phyloP scores from a whole-genome alignment of 2,113 vertebrate species.

The Xenus cinereus region DNA sequence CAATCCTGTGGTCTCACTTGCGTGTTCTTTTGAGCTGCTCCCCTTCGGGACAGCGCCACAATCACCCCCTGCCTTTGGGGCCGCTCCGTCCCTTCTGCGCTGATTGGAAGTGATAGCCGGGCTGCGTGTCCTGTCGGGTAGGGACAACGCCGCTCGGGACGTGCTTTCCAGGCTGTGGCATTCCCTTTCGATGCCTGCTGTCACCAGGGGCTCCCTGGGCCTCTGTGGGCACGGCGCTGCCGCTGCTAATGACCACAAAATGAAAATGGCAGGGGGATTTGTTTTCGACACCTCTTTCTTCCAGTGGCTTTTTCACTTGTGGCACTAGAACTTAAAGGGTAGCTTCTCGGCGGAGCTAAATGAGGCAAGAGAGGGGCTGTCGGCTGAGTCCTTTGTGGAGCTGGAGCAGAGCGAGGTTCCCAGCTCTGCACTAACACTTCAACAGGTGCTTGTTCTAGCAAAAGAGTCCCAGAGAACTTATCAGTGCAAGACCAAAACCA shows the following conservation, averaged over 20 bases:
- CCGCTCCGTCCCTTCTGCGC: constrained; percentile 21
- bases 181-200: neutral
- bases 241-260: constrained; percentile 12
- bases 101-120: constrained; percentile 78
- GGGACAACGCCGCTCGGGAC: neutral
- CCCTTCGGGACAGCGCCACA: constrained; percentile 60
- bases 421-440: neutral
- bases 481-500: neutral
- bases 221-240: neutral
- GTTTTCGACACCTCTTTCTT: constrained; percentile 39
- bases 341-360: neutral
- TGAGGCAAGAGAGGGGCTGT: neutral
- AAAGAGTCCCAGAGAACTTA: neutral
- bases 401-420: neutral
- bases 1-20: constrained; percentile 68
- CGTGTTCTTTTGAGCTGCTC: constrained; percentile 74
- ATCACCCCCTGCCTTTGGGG: constrained; percentile 67
- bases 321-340: neutral
- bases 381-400: neutral
- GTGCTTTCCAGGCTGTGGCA: neutral
- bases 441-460: neutral
- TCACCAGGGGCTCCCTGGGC: constrained; percentile 6
- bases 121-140: neutral
- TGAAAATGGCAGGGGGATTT: constrained; percentile 28
- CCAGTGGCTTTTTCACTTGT: constrained; percentile 17